Percentiles rank a stretch among this genome's conserved stretches.
Conservation (phyloP, 2,888 invertebrate species). For the Parnassius apollo region DNA sequence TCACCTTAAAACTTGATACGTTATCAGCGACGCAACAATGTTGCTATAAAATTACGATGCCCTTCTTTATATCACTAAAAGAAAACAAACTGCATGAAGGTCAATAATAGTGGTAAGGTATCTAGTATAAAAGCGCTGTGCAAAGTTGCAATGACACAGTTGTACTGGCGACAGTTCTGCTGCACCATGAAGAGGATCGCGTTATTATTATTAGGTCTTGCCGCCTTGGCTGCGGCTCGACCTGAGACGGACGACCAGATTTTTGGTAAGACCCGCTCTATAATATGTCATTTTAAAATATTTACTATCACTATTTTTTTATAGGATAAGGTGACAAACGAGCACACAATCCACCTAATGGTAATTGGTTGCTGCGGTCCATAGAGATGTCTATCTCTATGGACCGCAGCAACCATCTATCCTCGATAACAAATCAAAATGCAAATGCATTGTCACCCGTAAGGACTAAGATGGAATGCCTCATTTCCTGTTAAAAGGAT, state of each 20-base stretch:
- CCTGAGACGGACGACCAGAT: slow-evolving; percentile 53
- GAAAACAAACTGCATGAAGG: slow-evolving; percentile 27
- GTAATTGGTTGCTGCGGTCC: too few species aligned
- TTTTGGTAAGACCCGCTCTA: slow-evolving; percentile 45
- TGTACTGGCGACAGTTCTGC: slow-evolving; percentile 46
- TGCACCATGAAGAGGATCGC: slow-evolving; percentile 63
- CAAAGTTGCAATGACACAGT: slow-evolving; percentile 46
- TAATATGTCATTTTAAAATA: not conserved
- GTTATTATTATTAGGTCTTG: slow-evolving; percentile 56
- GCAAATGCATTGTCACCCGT: too few species aligned
- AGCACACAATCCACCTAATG: too few species aligned
- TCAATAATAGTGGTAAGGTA: slow-evolving; percentile 1
- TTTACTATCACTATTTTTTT: too few species aligned
- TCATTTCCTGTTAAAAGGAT: too few species aligned
- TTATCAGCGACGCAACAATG: slow-evolving; percentile 12
- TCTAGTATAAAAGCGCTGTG: slow-evolving; percentile 47
- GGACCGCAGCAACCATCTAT: too few species aligned
- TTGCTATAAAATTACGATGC: not conserved
- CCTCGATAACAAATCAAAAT: too few species aligned
- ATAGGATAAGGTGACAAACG: too few species aligned
- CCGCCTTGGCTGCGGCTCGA: slow-evolving; percentile 58
- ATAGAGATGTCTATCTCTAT: too few species aligned
- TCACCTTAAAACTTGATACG: not conserved
- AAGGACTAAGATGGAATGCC: too few species aligned
- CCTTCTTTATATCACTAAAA: slow-evolving; percentile 16